These are phyloP conservation scores for Synanthedon tipuliformis DNA, from an alignment of 2,888 invertebrate genomes.

Conservation along the genomic window DNA sequence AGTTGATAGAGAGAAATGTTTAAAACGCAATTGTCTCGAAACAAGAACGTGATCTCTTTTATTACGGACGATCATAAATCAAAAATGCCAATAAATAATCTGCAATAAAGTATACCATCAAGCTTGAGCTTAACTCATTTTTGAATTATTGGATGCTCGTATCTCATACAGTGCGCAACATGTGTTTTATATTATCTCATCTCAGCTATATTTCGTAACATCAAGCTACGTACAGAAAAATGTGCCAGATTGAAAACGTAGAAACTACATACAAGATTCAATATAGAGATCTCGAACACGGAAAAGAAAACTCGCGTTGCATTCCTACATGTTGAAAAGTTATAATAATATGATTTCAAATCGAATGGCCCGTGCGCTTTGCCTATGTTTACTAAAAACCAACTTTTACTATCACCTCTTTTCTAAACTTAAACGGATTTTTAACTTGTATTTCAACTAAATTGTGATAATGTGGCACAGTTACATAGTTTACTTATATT, in stretches of 20 bases:
- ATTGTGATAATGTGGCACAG: too few species aligned
- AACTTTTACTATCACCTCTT: background rate
- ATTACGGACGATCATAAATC: constrained; percentile 31
- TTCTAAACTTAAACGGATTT: background rate
- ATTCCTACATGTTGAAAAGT: constrained; percentile 58
- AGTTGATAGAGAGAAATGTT: too few species aligned
- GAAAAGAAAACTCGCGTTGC: constrained; percentile 45
- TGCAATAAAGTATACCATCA: constrained; percentile 42
- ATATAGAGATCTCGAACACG: constrained; percentile 47
- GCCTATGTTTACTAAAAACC: background rate
- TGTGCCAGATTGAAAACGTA: constrained; percentile 50
- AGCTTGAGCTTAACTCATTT: constrained; percentile 44
- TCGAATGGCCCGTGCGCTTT: background rate
- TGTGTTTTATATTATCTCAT: constrained; percentile 56
- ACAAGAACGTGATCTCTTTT: constrained; percentile 1
- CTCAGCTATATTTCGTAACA: constrained; percentile 41
- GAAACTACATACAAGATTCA: constrained; percentile 45
- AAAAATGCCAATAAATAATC: constrained; percentile 33
- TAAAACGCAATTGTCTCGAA: background rate
- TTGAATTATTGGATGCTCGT: constrained; percentile 48
- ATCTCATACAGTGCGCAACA: constrained; percentile 50
- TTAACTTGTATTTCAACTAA: background rate
- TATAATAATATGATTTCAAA: constrained; percentile 60
- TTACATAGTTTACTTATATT: too few species aligned
- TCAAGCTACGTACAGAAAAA: constrained; percentile 25